These are phyloP conservation scores for Puma concolor DNA, from an alignment of 2,113 vertebrate genomes.

Conservation along the genomic window DNA sequence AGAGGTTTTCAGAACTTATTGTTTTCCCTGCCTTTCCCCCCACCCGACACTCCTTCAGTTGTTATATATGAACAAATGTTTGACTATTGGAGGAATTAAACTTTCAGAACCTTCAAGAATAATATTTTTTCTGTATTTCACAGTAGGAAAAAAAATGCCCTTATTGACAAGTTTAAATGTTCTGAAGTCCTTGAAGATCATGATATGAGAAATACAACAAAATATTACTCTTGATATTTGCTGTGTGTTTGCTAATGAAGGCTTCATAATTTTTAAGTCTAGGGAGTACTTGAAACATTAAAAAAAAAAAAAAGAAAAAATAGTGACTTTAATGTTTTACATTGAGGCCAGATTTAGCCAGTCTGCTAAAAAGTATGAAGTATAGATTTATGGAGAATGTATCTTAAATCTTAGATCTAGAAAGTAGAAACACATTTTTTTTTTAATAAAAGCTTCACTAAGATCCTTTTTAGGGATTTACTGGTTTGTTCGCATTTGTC, in stretches of 20 bases:
- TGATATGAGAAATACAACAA: not conserved
- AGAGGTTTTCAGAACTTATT: not conserved
- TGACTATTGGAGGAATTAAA: not conserved
- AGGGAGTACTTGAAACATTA: conserved; percentile 40
- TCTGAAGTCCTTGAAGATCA: conserved; percentile 36
- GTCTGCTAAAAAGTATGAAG: not conserved
- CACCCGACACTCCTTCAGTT: not conserved
- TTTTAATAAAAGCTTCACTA: conserved; percentile 52
- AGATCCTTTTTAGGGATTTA: conserved; percentile 73
- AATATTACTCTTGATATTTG: conserved; percentile 36
- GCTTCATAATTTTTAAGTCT: not conserved
- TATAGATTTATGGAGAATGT: conserved; percentile 30
- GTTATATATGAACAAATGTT: not conserved
- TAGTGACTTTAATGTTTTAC: conserved; percentile 41
- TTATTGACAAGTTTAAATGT: conserved; percentile 51
- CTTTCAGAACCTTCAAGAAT: conserved; percentile 7
- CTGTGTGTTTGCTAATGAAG: conserved; percentile 16
- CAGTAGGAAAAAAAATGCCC: not conserved
- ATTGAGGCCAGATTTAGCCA: conserved; percentile 35
- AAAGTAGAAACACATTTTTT: conserved; percentile 52
- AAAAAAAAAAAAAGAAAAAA: conserved; percentile 28
- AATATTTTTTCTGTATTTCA: not conserved
- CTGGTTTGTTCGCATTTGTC: conserved; percentile 77
- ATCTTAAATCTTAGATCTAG: conserved; percentile 45
- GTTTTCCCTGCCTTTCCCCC: not conserved